Percentiles rank a stretch among this genome's conserved stretches.
phyloP scores from a whole-genome alignment of 2,113 vertebrate genomes.

The Pseudopodoces humilis region DNA sequence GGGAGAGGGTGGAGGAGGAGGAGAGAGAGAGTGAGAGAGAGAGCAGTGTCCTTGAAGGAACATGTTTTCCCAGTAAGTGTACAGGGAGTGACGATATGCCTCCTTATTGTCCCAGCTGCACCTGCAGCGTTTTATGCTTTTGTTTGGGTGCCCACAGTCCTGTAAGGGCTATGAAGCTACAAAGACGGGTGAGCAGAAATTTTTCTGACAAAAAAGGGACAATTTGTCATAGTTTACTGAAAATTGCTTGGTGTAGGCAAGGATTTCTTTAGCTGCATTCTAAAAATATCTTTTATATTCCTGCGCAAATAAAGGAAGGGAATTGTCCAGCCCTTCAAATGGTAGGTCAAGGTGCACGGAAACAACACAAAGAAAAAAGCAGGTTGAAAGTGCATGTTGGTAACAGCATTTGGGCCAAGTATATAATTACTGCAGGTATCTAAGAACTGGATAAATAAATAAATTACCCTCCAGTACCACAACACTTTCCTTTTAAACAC shows the following conservation, averaged over 20 bases:
- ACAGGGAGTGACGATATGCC: background rate
- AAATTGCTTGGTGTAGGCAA: background rate
- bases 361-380: background rate
- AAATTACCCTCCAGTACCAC: background rate
- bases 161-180: background rate
- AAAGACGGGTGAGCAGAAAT: background rate
- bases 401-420: background rate
- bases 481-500: background rate
- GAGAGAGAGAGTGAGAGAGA: background rate
- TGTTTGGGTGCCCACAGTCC: background rate
- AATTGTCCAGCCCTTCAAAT: constrained; percentile 32
- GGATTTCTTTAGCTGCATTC: background rate
- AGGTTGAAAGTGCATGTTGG: constrained; percentile 23
- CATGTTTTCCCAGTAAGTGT: background rate
- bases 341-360: constrained; percentile 45
- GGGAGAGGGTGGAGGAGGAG: background rate
- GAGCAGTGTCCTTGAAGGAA: constrained; percentile 21
- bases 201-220: background rate
- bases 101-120: constrained; percentile 19
- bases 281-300: constrained; percentile 34
- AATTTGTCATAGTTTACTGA: background rate
- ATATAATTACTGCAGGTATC: background rate
- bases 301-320: constrained; percentile 2
- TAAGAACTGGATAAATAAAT: background rate
- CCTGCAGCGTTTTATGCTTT: constrained; percentile 1